Evolutionary conservation across 2,888 invertebrate genomes (phyloP), one percentile per base, ranked within the genome.

Genomic region (Drosophila paracracens): DNA sequence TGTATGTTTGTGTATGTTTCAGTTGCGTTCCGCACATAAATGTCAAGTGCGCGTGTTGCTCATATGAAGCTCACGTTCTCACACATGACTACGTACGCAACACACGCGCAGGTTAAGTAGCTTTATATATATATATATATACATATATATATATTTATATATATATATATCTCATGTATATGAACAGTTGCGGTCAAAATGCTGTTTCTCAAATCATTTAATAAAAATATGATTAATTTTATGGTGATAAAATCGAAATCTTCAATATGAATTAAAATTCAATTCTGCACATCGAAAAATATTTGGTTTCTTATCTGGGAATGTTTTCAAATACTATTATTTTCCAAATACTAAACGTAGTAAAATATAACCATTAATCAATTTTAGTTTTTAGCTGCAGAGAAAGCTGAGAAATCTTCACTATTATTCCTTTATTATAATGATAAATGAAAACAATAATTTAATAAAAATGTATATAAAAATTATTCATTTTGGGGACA

Each of bases 11-110:
- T 43, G 73, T 36, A 11, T 56, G 66, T 68, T 77, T 81, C 65
- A 67, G 83, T 72, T 78, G 82, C 82, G 84, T 75, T 79, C 81
- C 73, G 81, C 81, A 86, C 83, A 86, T 88, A 86, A 86, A 86
- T 87, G 86, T 87, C 84, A 86, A 86, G 88, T 86, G 82, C 81
- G 81, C 74, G 82, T 83, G 88, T 75, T 85, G 85, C 76, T 73
- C 79, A 76, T 76, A 76, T 81, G 81, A 74, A 74, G 66, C 74
- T 75, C 63, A 67, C 61, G 74, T 72, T 63, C 70, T 68, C 69
- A 70, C 76, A 80, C 64, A 75, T 66, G 67, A 62, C 79, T 71
- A 75, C 80, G 63, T 78, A 80, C 83, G 67, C 76, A 69, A 73
- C 63, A 74, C 62, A 73, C 52, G 62, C 46, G 48, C 56, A 66